Evolutionary conservation across 2,113 vertebrate species (phyloP), one percentile per base, ranked within the genome.

Genomic region (Periophthalmus modestus): DNA sequence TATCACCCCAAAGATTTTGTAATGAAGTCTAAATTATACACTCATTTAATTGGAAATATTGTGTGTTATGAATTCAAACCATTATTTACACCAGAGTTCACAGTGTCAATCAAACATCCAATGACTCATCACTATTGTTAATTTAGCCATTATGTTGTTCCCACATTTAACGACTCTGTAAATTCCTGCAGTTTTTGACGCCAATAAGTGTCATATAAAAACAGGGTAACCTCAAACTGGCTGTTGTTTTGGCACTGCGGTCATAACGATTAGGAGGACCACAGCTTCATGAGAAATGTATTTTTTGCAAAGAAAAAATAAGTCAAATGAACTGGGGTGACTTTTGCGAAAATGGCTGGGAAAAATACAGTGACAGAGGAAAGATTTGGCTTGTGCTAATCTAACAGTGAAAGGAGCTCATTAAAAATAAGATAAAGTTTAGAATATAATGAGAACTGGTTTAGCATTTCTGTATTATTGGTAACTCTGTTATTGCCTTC

Each of bases 11-110:
- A 21, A 55, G 19, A 48, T 71, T 73, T 34, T 36, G 7, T 12
- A 36, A 16, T 36, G 33, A 4, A 18, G 50, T 12, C 0, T 62
- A n/a, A 46, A 72, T 72, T 39, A 66, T 48, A 54, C 62, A 10
- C 50, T 46, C 63, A 43, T 21, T 61, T 36, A 78, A 43, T 10
- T 55, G 13, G 66, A 72, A 65, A 72, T 61, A 36, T 11, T 33
- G 1, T 16, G 13, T 14, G 24, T 68, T 69, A 67, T 55, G 9
- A 28, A 74, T 36, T n/a, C 18, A 65, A 63, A n/a, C 61, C 33
- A 10, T 36, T 63, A 63, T 63, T 63, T 63, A 63, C 61, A 63
- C 61, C 28, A 63, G 34, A 65, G 62, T 39, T 65, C 62, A n/a
- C 34, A 18, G 19, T 39, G 33, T 65, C 62, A 65, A n/a, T 65